phyloP scores from a whole-genome alignment of 1,140 invertebrate species.

The Littorina saxatilis region DNA sequence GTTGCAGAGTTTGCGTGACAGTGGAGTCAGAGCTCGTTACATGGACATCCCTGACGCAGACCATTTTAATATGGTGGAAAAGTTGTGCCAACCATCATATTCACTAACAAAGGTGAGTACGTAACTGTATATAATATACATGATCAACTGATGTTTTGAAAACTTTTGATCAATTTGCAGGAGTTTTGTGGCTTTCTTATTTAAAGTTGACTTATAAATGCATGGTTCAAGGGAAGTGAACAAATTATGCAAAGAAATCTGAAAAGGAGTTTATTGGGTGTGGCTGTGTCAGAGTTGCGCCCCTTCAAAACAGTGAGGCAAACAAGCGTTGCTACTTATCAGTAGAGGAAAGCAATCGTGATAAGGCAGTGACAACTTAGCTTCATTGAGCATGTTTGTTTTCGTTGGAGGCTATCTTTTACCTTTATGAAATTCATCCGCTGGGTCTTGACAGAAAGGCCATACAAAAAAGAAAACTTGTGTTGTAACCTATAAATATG shows the following conservation, averaged over 20 bases:
- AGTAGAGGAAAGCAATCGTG: too few species aligned
- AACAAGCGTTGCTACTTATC: too few species aligned
- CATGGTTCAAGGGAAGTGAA: too few species aligned
- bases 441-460: too few species aligned
- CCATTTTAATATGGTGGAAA: constrained; percentile 65
- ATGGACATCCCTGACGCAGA: constrained; percentile 59
- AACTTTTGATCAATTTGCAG: not conserved
- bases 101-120: constrained; percentile 50
- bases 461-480: too few species aligned
- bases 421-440: too few species aligned
- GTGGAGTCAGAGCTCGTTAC: constrained; percentile 46
- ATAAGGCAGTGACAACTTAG: too few species aligned
- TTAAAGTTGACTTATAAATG: not conserved
- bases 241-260: not conserved
- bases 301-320: not conserved
- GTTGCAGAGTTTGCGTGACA: constrained; percentile 49
- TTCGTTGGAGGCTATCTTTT: too few species aligned
- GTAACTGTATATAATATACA: not conserved
- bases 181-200: too few species aligned
- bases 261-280: not conserved
- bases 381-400: too few species aligned
- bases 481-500: too few species aligned
- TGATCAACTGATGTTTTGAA: not conserved
- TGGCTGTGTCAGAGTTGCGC: not conserved
- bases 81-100: constrained; percentile 48